Conservation (phyloP, 2,888 invertebrate genomes). For the Cacoxenus indagator region DNA sequence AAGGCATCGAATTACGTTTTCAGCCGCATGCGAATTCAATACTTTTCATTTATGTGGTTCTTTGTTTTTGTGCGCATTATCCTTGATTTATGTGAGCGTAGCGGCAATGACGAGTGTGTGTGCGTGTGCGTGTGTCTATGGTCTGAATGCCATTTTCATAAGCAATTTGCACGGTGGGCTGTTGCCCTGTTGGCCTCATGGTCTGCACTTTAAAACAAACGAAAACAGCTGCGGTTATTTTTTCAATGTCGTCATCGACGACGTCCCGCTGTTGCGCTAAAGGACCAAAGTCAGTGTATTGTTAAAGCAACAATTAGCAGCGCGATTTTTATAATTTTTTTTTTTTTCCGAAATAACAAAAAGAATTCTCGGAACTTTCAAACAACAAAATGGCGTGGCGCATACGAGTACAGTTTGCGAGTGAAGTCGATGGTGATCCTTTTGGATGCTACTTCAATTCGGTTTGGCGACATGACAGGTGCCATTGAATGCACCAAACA, state of each 20-base stretch:
- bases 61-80: constrained; percentile 8
- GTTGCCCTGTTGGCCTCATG: too few species aligned
- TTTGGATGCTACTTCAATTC: background rate
- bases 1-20: constrained; percentile 58
- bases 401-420: background rate
- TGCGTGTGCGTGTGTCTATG: background rate
- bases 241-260: background rate
- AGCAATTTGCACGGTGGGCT: background rate
- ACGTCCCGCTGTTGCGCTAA: background rate
- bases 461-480: background rate
- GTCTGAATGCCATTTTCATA: background rate
- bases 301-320: constrained; percentile 64
- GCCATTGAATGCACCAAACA: background rate
- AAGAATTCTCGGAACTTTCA: background rate
- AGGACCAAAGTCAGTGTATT: constrained; percentile 40
- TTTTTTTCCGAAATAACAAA: constrained; percentile 4
- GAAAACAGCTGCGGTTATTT: constrained; percentile 20
- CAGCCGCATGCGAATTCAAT: constrained; percentile 42
- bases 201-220: constrained; percentile 17
- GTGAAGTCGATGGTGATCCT: background rate
- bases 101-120: background rate
- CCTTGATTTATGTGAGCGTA: background rate
- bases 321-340: constrained; percentile 49
- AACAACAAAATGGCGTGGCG: constrained; percentile 4
- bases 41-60: background rate